These are phyloP conservation scores for Collichthys lucidus DNA, from an alignment of 2,113 vertebrate species.

Conservation along the genomic window DNA sequence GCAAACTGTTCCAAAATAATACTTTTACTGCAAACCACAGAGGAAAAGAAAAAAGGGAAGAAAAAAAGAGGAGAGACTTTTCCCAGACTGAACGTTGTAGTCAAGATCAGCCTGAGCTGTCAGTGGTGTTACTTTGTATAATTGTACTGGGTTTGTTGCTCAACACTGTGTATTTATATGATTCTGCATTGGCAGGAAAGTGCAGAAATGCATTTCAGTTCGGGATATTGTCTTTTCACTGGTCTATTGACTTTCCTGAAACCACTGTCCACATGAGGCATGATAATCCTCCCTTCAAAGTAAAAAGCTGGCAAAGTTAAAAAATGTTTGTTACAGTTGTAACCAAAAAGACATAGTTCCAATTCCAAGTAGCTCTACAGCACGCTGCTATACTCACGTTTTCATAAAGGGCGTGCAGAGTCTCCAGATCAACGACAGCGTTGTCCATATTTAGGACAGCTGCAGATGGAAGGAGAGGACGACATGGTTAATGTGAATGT, in stretches of 20 bases:
- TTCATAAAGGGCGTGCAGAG: conserved; percentile 96
- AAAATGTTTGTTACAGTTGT: conserved; percentile 37
- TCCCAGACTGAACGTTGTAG: conserved; percentile 54
- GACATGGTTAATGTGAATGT: conserved; percentile 60
- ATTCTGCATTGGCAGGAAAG: conserved; percentile 56
- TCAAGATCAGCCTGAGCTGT: conserved; percentile 56
- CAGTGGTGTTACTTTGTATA: conserved; percentile 62
- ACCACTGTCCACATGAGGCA: conserved; percentile 35
- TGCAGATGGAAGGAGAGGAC: conserved; percentile 71
- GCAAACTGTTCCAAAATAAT: conserved; percentile 67
- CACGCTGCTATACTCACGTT: conserved; percentile 89
- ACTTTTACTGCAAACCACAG: conserved; percentile 59
- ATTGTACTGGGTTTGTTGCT: conserved; percentile 61
- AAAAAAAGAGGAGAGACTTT: conserved; percentile 43
- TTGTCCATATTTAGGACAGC: conserved; percentile 98
- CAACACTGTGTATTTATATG: conserved; percentile 57
- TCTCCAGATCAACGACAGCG: conserved; percentile 95
- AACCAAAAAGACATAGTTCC: conserved; percentile 35
- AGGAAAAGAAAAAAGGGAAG: conserved; percentile 20
- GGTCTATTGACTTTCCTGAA: conserved; percentile 51
- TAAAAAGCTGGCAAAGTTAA: conserved; percentile 26
- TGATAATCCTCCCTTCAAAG: conserved; percentile 28
- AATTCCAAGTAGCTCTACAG: not conserved
- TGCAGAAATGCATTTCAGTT: conserved; percentile 42
- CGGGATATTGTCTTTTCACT: conserved; percentile 53